A percentile compares a stretch with the other conserved stretches of the same genome.
These are phyloP conservation scores for Fragum fragum DNA, from an alignment of 2,888 invertebrate genomes.

Conservation along the genomic window DNA sequence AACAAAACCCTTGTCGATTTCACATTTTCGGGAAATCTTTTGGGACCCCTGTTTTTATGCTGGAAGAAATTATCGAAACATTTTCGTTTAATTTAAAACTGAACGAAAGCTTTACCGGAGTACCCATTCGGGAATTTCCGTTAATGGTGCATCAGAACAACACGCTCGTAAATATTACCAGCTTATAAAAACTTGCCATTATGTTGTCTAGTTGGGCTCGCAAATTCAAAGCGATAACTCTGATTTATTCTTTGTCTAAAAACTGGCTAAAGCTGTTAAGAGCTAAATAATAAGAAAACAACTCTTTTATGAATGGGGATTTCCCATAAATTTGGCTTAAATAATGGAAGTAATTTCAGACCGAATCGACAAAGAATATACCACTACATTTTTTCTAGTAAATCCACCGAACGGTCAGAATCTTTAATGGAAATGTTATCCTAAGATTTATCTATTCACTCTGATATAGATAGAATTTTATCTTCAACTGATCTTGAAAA, in stretches of 20 bases:
- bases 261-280: slow-evolving; percentile 27
- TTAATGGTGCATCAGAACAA: slow-evolving; percentile 30
- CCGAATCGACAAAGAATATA: not conserved
- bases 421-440: slow-evolving; percentile 4
- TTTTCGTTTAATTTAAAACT: slow-evolving; percentile 30
- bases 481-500: too few species aligned
- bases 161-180: slow-evolving; percentile 30
- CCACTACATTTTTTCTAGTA: not conserved
- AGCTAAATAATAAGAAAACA: slow-evolving; percentile 22
- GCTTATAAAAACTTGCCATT: slow-evolving; percentile 31
- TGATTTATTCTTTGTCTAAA: slow-evolving; percentile 22
- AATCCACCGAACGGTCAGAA: slow-evolving; percentile 10
- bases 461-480: not conserved
- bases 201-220: slow-evolving; percentile 25
- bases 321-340: slow-evolving; percentile 22
- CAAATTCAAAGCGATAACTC: slow-evolving; percentile 33
- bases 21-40: slow-evolving; percentile 5
- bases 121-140: slow-evolving; percentile 30
- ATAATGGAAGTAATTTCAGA: not conserved
- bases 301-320: slow-evolving; percentile 18
- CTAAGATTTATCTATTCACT: not conserved
- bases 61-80: slow-evolving; percentile 26
- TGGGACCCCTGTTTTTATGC: slow-evolving; percentile 26
- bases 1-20: not conserved
- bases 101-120: slow-evolving; percentile 32